Conservation (phyloP, 2,113 vertebrate species). For the Pangasianodon gigas region DNA sequence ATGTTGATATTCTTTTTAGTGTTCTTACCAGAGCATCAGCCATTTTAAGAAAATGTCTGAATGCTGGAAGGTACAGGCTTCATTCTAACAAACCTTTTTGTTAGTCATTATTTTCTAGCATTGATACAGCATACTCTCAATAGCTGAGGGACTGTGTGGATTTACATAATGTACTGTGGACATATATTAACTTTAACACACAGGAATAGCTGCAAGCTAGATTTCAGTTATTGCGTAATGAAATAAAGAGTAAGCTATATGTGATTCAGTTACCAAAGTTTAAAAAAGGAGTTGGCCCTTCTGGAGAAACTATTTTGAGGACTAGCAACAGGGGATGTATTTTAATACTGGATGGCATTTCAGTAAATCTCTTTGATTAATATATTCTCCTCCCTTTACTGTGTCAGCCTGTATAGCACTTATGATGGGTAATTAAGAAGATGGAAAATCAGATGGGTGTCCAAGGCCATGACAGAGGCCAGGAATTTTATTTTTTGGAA, state of each 20-base stretch:
- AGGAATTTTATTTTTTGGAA: slow-evolving; percentile 6
- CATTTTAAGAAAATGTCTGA: neutral
- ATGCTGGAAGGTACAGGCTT: neutral
- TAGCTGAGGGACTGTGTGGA: neutral
- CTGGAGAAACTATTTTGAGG: slow-evolving; percentile 43
- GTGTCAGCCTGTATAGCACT: slow-evolving; percentile 33
- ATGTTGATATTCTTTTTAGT: neutral
- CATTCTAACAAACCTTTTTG: neutral
- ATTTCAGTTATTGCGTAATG: neutral
- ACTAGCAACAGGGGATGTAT: slow-evolving; percentile 41
- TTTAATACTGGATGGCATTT: slow-evolving; percentile 57
- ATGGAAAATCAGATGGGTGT: slow-evolving; percentile 16
- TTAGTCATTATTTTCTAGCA: neutral
- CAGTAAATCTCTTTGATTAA: slow-evolving; percentile 57
- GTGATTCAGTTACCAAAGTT: slow-evolving; percentile 39
- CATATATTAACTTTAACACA: slow-evolving; percentile 1
- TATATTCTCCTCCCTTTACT: slow-evolving; percentile 51
- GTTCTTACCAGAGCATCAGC: neutral
- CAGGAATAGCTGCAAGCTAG: neutral
- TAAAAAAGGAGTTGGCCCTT: slow-evolving; percentile 27
- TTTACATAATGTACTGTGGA: slow-evolving; percentile 16
- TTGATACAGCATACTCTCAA: neutral
- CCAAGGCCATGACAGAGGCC: slow-evolving; percentile 34
- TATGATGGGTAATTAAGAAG: slow-evolving; percentile 48
- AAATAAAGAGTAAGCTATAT: neutral